Percentiles rank a stretch among this genome's conserved stretches.
phyloP scores from a whole-genome alignment of 2,888 invertebrate species.

The Epicampocera succincta region DNA sequence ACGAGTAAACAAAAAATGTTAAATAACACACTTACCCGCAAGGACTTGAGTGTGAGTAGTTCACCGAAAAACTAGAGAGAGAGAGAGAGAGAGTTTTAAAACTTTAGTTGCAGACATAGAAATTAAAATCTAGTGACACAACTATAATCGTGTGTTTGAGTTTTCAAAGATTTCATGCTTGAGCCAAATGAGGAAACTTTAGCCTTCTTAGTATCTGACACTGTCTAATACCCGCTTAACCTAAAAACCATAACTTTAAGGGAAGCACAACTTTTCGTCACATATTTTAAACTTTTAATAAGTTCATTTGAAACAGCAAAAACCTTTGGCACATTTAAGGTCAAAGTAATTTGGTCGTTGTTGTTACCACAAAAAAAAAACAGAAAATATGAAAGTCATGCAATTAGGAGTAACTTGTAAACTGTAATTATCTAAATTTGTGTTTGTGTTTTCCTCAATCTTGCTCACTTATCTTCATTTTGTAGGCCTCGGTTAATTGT shows the following conservation, averaged over 20 bases:
- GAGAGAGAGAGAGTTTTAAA: background rate
- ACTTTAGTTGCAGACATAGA: background rate
- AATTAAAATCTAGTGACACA: conserved; percentile 54
- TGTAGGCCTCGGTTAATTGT: conserved; percentile 30
- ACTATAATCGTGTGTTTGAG: conserved; percentile 34
- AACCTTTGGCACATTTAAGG: conserved; percentile 8
- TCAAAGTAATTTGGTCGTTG: conserved; percentile 28
- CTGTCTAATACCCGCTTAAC: no score
- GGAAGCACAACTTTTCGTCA: background rate
- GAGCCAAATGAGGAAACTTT: background rate
- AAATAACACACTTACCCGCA: conserved; percentile 37
- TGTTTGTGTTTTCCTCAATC: background rate
- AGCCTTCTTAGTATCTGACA: no score
- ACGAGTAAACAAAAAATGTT: conserved; percentile 6
- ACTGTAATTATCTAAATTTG: conserved; percentile 35
- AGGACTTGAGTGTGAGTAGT: background rate
- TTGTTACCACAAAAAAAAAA: background rate
- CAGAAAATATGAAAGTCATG: conserved; percentile 35
- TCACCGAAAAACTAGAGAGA: conserved; percentile 3
- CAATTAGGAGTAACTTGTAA: conserved; percentile 40
- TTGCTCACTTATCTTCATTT: background rate
- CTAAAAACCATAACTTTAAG: no score
- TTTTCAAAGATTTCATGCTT: conserved; percentile 20
- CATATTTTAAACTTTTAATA: background rate
- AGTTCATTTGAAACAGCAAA: background rate